Evolutionary conservation across 1,140 invertebrate genomes (phyloP).

Genomic region (Goniozus legneri): DNA sequence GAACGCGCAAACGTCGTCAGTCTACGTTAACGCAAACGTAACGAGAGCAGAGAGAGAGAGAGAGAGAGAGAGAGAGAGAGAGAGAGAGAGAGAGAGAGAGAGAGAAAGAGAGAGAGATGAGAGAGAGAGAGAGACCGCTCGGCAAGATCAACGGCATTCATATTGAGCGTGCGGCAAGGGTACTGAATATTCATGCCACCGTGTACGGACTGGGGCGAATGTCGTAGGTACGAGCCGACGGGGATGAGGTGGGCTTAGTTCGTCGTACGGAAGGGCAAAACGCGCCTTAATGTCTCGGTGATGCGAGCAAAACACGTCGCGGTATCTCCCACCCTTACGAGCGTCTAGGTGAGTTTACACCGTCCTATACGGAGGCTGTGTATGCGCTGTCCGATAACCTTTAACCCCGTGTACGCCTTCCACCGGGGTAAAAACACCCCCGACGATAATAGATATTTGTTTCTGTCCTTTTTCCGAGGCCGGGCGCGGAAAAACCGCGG

Average conservation of each 20-base stretch:
- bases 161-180: constrained; percentile 48
- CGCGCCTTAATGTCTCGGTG: constrained; percentile 32
- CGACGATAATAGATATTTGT: constrained; percentile 1
- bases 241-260: constrained; percentile 21
- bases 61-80: too few species aligned
- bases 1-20: constrained; percentile 10
- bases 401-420: background rate
- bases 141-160: constrained; percentile 51
- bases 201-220: constrained; percentile 28
- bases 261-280: constrained; percentile 30
- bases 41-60: background rate
- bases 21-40: constrained; percentile 22
- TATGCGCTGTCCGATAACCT: constrained; percentile 1
- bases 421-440: background rate
- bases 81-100: too few species aligned
- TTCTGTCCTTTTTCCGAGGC: too few species aligned
- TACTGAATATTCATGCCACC: constrained; percentile 50
- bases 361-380: constrained; percentile 10
- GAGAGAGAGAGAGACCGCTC: constrained; percentile 36
- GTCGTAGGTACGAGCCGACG: constrained; percentile 8
- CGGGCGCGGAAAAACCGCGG: too few species aligned
- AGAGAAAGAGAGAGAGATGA: too few species aligned
- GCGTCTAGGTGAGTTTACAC: constrained; percentile 13
- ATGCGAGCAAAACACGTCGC: constrained; percentile 34
- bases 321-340: constrained; percentile 18